phyloP scores from a whole-genome alignment of 2,797 vertebrate genomes.

The Pogonophryne albipinna region DNA sequence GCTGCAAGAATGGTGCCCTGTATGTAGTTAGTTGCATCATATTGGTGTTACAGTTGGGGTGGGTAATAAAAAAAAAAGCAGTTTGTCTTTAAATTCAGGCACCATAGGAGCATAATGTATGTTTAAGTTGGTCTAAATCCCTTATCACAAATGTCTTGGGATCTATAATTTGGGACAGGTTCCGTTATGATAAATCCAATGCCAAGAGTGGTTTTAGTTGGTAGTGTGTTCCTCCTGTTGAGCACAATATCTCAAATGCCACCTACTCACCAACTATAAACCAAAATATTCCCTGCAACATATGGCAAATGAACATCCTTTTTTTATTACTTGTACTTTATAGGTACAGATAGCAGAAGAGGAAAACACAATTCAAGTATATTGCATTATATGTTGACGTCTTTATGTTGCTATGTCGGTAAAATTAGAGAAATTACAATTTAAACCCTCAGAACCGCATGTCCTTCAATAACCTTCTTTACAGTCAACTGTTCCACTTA shows the following conservation, averaged over 20 bases:
- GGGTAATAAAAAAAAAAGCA: too few relatives aligned
- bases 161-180: background rate
- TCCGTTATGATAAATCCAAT: background rate
- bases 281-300: background rate
- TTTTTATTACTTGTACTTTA: background rate
- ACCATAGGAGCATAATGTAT: too few relatives aligned
- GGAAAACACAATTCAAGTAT: background rate
- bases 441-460: background rate
- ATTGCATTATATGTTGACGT: background rate
- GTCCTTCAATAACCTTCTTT: background rate
- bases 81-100: too few relatives aligned
- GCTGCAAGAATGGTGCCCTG: background rate
- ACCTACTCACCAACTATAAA: background rate
- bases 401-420: background rate
- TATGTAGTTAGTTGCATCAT: background rate
- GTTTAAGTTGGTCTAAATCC: too few relatives aligned
- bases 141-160: background rate
- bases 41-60: too few relatives aligned
- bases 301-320: background rate
- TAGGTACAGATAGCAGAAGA: background rate
- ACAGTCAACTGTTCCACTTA: background rate
- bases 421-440: background rate
- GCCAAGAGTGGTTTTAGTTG: background rate
- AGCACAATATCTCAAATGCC: background rate
- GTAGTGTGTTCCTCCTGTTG: background rate